Conservation (phyloP, 2,113 vertebrate genomes). For the Lepisosteus oculatus region DNA sequence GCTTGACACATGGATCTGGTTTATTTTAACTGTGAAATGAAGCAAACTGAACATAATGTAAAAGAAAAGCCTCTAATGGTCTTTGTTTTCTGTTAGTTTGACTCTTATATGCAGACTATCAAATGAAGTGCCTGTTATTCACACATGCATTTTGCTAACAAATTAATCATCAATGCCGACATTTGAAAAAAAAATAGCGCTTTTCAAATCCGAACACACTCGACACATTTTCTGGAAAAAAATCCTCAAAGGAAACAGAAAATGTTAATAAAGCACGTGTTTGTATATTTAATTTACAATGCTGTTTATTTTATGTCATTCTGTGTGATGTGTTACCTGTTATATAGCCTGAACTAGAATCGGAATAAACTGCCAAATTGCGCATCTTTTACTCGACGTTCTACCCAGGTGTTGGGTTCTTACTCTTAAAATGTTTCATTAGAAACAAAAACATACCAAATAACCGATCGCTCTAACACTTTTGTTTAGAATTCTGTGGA, state of each 20-base stretch:
- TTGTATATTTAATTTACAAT: conserved; percentile 39
- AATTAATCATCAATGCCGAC: conserved; percentile 4
- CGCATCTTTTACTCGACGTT: conserved; percentile 43
- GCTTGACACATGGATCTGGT: conserved; percentile 7
- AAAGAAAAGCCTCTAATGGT: neutral
- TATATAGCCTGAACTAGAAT: conserved; percentile 45
- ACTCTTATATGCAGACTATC: conserved; percentile 19
- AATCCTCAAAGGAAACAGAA: conserved; percentile 15
- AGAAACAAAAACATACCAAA: conserved; percentile 31
- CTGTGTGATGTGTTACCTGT: conserved; percentile 46
- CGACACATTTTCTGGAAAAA: conserved; percentile 23
- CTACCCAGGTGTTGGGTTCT: conserved; percentile 37
- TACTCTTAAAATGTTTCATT: conserved; percentile 56
- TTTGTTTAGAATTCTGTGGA: conserved; percentile 58
- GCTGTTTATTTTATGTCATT: conserved; percentile 41
- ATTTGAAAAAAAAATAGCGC: neutral
- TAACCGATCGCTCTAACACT: conserved; percentile 63
- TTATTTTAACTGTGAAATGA: conserved; percentile 18
- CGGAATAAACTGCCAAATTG: conserved; percentile 45
- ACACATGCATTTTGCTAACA: conserved; percentile 12
- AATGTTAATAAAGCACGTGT: conserved; percentile 21
- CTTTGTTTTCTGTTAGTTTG: conserved; percentile 9
- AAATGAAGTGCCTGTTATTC: conserved; percentile 6
- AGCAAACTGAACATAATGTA: conserved; percentile 3
- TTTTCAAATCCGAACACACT: conserved; percentile 25